These are phyloP conservation scores for Chaetophractus vellerosus DNA, from an alignment of 2,797 vertebrate genomes.

Conservation along the genomic window DNA sequence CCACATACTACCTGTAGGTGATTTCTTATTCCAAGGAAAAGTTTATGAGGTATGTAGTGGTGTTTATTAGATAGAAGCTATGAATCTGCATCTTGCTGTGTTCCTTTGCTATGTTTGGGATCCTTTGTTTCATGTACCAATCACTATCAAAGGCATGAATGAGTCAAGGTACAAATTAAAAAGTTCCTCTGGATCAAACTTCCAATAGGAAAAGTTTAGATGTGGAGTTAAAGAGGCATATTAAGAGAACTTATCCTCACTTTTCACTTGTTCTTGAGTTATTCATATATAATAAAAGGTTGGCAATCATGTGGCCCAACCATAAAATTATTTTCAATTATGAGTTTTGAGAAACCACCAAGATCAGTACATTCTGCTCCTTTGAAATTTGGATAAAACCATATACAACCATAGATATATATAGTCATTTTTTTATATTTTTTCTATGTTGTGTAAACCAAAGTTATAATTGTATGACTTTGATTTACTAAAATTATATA, in stretches of 20 bases:
- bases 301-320: constrained; percentile 83
- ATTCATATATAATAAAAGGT: constrained; percentile 73
- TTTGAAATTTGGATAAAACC: constrained; percentile 87
- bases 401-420: constrained; percentile 72
- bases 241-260: too few species aligned
- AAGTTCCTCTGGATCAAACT: background rate
- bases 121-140: background rate
- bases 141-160: background rate
- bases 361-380: constrained; percentile 86
- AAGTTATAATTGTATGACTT: constrained; percentile 91
- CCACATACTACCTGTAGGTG: rapidly evolving
- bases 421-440: constrained; percentile 90
- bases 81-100: constrained; percentile 49
- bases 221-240: constrained; percentile 12
- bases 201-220: background rate
- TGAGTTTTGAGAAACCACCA: constrained; percentile 85
- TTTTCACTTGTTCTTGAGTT: constrained; percentile 66
- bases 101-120: constrained; percentile 17
- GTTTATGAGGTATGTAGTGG: constrained; percentile 36
- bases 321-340: constrained; percentile 85
- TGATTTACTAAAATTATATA: constrained; percentile 90
- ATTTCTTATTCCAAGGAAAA: background rate
- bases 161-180: background rate
- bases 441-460: constrained; percentile 92
- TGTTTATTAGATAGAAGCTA: background rate